Percentiles rank a stretch among this genome's conserved stretches.
These are phyloP conservation scores for Montipora foliosa DNA, from an alignment of 64 coral and sea anemone genomes.

Conservation along the genomic window DNA sequence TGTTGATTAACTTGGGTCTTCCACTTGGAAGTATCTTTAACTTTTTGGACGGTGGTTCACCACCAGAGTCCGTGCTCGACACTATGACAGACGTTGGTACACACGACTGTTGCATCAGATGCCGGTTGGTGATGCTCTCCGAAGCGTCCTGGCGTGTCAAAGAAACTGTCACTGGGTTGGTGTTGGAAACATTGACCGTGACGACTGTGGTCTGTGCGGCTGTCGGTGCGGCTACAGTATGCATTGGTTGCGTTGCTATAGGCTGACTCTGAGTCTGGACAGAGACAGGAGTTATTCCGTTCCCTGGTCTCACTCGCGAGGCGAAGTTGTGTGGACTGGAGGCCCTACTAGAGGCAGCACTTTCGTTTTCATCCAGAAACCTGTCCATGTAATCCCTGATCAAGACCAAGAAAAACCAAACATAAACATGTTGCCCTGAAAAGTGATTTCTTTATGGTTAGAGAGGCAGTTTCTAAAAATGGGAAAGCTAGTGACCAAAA, in stretches of 20 bases:
- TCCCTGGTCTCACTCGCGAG: conserved; percentile 66
- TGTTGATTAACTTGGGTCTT: conserved; percentile 72
- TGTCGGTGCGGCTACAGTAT: conserved; percentile 34
- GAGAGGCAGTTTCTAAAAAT: too few relatives aligned
- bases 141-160: conserved; percentile 6
- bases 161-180: conserved; percentile 9
- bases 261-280: conserved; percentile 43
- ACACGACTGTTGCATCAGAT: conserved; percentile 71
- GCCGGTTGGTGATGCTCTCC: neutral
- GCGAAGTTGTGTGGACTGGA: conserved; percentile 93
- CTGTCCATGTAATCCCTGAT: conserved; percentile 98
- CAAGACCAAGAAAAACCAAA: neutral
- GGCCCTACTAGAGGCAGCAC: conserved; percentile 96
- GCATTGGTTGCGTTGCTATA: conserved; percentile 17
- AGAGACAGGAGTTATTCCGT: conserved; percentile 64
- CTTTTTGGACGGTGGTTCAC: conserved; percentile 75
- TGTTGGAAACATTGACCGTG: conserved; percentile 19
- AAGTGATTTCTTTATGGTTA: too few relatives aligned
- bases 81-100: conserved; percentile 98
- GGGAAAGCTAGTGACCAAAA: too few relatives aligned
- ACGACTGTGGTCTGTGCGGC: conserved; percentile 57
- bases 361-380: conserved; percentile 98
- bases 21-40: conserved; percentile 66
- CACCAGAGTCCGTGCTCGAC: conserved; percentile 69
- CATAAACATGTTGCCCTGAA: too few relatives aligned